phyloP scores from a whole-genome alignment of 2,113 vertebrate species.

The Tylochromis polylepis region DNA sequence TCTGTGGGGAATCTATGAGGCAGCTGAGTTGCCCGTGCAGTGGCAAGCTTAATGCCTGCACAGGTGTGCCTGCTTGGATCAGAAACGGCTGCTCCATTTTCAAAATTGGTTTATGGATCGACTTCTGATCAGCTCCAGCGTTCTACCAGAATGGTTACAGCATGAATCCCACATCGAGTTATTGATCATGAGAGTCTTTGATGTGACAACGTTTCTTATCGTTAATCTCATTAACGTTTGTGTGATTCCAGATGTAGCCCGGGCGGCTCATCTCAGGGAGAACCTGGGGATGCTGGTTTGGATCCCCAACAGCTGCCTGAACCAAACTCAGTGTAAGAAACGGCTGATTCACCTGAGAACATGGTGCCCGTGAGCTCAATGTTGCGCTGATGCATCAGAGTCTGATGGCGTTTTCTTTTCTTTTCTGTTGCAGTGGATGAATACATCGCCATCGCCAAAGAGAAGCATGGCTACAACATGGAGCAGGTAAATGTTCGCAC shows the following conservation, averaged over 20 bases:
- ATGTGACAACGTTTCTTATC: not conserved
- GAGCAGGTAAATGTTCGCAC: constrained; percentile 78
- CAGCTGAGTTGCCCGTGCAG: too few species aligned
- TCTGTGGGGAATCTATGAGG: not conserved
- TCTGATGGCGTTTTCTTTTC: not conserved
- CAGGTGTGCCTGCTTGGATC: not conserved
- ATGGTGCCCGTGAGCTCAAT: too few species aligned
- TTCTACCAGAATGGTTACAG: not conserved
- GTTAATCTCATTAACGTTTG: not conserved
- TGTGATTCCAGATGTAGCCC: constrained; percentile 75
- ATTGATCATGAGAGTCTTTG: not conserved
- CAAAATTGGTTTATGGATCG: not conserved
- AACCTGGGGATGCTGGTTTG: constrained; percentile 96
- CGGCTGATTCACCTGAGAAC: not conserved
- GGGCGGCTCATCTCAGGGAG: constrained; percentile 85
- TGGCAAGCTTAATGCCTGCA: not conserved
- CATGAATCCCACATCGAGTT: not conserved
- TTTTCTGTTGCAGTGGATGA: constrained; percentile 84
- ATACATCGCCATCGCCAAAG: constrained; percentile 92
- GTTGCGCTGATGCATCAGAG: not conserved
- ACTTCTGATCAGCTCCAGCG: not conserved
- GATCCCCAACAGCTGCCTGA: constrained; percentile 88
- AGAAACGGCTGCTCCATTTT: not conserved
- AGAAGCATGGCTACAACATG: constrained; percentile 97
- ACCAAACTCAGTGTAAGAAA: constrained; percentile 87